Evolutionary conservation across 2,797 vertebrate species (phyloP), one percentile per base, ranked within the genome.

Genomic region (Tokudaia tokunoshimensis): DNA sequence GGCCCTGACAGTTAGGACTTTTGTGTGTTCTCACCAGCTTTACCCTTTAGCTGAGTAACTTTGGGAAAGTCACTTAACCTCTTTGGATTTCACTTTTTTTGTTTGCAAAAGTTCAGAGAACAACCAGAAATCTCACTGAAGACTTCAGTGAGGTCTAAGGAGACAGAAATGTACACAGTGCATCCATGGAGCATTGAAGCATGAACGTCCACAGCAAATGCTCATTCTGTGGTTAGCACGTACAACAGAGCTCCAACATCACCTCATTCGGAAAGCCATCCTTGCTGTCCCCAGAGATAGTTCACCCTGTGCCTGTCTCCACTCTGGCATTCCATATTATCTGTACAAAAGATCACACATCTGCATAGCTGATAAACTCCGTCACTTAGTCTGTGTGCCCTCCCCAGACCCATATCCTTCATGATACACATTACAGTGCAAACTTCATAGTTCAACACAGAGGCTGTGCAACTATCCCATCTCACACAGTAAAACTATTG

Each of bases 41-140:
- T 19, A 59, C 1, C 44, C 55, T 80, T n/a, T 52, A 61, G 78
- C 72, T 94, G 78, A 80, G n/a, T 6, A 50, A n/a, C 83, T 52
- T 70, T 9, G 41, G 63, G n/a, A 80, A 83, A 86, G 75, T 59
- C 15, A 50, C 20, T 86, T 29, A 59, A 29, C 80, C 24, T 96
- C 41, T 78, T 78, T 72, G 80, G 93, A 70, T 19, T 81, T 91
- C 9, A 31, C 44, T 24, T 92, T 76, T 63, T 76, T 50, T 44
- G 5, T 26, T 34, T 94, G 2, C 59, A 90, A 83, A 96, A 79
- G 70, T 70, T 34, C 31, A 52, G 10, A 22, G 22, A 52, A 29
- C 12, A 47, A 59, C 0, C 24, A 67, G 41, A 29, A 31, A 57
- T 14, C 26, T 14, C 59, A 83, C 6, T 44, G 29, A 65, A 84